Conservation (phyloP, 2,888 invertebrate genomes). For the Drosophila suboccidentalis region DNA sequence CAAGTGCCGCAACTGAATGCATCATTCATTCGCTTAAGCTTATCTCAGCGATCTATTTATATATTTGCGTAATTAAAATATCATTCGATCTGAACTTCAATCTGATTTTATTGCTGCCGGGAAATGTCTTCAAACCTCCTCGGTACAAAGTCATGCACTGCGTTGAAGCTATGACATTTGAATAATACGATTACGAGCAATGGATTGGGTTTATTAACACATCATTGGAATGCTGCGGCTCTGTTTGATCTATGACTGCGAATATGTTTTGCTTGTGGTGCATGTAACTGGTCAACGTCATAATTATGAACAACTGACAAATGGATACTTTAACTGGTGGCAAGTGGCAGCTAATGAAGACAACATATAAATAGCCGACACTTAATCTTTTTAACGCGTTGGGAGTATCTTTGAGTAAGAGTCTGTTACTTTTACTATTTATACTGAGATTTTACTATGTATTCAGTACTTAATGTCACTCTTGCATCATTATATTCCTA, state of each 20-base stretch:
- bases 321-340: conserved; percentile 37
- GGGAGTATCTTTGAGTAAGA: neutral
- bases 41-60: conserved; percentile 74
- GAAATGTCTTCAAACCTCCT: conserved; percentile 52
- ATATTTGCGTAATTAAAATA: conserved; percentile 77
- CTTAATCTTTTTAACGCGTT: conserved; percentile 15
- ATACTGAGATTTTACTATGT: too few relatives aligned
- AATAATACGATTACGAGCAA: conserved; percentile 54
- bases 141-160: conserved; percentile 55
- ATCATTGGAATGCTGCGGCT: conserved; percentile 72
- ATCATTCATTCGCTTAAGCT: conserved; percentile 36
- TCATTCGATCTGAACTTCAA: conserved; percentile 52
- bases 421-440: neutral
- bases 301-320: conserved; percentile 67
- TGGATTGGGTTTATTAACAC: conserved; percentile 68
- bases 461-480: too few relatives aligned
- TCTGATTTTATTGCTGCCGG: conserved; percentile 22
- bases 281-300: conserved; percentile 63
- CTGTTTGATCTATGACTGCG: conserved; percentile 42
- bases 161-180: conserved; percentile 56
- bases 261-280: conserved; percentile 23
- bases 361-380: conserved; percentile 33
- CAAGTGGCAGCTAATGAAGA: conserved; percentile 47
- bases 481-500: too few relatives aligned
- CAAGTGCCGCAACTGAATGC: neutral